Conservation (phyloP, 2,113 vertebrate species). For the Corydoras maculifer region DNA sequence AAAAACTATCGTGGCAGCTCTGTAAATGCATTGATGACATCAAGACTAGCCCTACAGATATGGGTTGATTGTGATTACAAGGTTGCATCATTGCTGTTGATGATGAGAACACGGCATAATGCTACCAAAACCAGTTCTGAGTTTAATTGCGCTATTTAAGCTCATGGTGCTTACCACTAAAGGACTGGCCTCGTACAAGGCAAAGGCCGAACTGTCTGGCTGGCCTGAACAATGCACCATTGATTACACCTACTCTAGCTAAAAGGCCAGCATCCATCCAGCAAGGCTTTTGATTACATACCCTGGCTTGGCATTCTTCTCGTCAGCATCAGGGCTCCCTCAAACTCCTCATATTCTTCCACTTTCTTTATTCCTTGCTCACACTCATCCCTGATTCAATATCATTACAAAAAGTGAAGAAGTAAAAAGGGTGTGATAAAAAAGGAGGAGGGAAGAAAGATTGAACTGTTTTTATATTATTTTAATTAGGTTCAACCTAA, state of each 20-base stretch:
- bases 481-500: too few relatives aligned
- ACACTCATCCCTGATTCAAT: background rate
- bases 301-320: conserved; percentile 12
- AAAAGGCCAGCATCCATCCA: conserved; percentile 29
- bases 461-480: too few relatives aligned
- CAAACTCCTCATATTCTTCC: background rate
- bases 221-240: conserved; percentile 34
- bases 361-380: conserved; percentile 2
- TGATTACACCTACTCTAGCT: conserved; percentile 44
- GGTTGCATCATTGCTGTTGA: background rate
- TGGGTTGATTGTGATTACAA: too few relatives aligned
- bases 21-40: too few relatives aligned
- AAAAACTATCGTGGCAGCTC: too few relatives aligned
- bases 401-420: background rate
- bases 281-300: conserved; percentile 34
- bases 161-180: conserved; percentile 22
- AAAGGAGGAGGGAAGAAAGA: background rate
- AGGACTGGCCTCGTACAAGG: conserved; percentile 28
- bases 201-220: conserved; percentile 28
- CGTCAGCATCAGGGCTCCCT: background rate
- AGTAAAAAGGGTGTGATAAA: background rate
- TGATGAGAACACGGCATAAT: conserved; percentile 18
- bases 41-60: too few relatives aligned
- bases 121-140: background rate
- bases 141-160: conserved; percentile 26